Evolutionary conservation across 1,140 invertebrate species (phyloP).

Genomic region (Atta colombica): DNA sequence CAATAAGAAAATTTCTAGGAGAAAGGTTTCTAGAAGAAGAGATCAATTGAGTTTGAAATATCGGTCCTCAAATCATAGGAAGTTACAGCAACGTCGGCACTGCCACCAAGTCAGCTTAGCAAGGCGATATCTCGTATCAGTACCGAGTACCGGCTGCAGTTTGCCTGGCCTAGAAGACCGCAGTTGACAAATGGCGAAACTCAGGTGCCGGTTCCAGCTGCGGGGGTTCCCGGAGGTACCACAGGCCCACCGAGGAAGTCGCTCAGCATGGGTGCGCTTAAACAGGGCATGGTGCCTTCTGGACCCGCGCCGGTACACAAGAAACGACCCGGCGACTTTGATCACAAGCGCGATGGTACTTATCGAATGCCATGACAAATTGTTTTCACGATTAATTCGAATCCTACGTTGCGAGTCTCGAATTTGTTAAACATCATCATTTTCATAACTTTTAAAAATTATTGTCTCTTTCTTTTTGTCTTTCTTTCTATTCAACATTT

Average conservation of each 20-base stretch:
- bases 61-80: conserved; percentile 73
- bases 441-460: conserved; percentile 5
- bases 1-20: background rate
- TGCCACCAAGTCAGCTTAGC: conserved; percentile 88
- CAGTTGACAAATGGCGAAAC: conserved; percentile 88
- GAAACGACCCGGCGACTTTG: conserved; percentile 87
- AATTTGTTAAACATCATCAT: background rate
- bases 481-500: background rate
- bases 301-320: conserved; percentile 88
- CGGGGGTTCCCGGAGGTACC: conserved; percentile 83
- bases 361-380: conserved; percentile 28
- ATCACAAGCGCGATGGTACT: conserved; percentile 85
- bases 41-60: conserved; percentile 6
- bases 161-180: conserved; percentile 91
- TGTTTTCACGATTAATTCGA: background rate
- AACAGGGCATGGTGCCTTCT: conserved; percentile 87
- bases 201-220: conserved; percentile 84
- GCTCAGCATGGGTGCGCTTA: conserved; percentile 94
- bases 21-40: background rate
- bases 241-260: conserved; percentile 91
- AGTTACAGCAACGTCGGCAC: conserved; percentile 85
- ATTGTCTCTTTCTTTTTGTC: background rate
- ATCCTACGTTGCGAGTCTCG: background rate
- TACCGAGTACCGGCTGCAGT: conserved; percentile 95
- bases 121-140: conserved; percentile 92